phyloP scores from a whole-genome alignment of 1,140 invertebrate species.

The Leptopilina boulardi region DNA sequence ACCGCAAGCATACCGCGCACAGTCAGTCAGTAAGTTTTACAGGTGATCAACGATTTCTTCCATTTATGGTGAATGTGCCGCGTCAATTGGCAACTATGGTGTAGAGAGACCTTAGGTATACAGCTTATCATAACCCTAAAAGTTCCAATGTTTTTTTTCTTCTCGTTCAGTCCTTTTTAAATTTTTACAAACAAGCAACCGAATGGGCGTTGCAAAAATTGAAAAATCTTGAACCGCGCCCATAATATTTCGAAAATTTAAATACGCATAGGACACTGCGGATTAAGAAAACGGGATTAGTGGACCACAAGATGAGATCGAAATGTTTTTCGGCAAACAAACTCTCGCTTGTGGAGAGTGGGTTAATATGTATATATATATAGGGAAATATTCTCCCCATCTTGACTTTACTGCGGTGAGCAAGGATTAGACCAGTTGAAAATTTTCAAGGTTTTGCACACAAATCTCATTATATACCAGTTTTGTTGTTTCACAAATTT shows the following conservation, averaged over 20 bases:
- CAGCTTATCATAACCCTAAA: neutral
- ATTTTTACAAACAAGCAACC: neutral
- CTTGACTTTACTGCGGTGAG: neutral
- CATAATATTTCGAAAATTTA: neutral
- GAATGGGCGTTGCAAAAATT: slow-evolving; percentile 16
- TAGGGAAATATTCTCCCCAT: neutral
- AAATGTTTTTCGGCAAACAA: slow-evolving; percentile 15
- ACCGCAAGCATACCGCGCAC: neutral
- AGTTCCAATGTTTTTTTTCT: neutral
- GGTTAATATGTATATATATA: too few species aligned
- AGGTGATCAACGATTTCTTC: slow-evolving; percentile 22
- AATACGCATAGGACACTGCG: neutral
- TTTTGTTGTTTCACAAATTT: too few species aligned
- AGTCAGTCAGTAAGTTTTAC: neutral
- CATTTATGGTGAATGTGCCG: neutral
- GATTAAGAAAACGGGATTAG: slow-evolving; percentile 25
- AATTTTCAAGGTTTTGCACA: too few species aligned
- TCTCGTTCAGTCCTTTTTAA: slow-evolving; percentile 3
- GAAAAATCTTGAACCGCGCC: slow-evolving; percentile 23
- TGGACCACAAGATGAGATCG: slow-evolving; percentile 21
- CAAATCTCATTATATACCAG: too few species aligned
- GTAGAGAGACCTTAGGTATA: neutral
- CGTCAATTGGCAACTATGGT: neutral
- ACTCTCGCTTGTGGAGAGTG: neutral
- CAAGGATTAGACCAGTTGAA: too few species aligned